Conservation (phyloP, 2,888 invertebrate genomes). For the Rhaphigaster nebulosa region DNA sequence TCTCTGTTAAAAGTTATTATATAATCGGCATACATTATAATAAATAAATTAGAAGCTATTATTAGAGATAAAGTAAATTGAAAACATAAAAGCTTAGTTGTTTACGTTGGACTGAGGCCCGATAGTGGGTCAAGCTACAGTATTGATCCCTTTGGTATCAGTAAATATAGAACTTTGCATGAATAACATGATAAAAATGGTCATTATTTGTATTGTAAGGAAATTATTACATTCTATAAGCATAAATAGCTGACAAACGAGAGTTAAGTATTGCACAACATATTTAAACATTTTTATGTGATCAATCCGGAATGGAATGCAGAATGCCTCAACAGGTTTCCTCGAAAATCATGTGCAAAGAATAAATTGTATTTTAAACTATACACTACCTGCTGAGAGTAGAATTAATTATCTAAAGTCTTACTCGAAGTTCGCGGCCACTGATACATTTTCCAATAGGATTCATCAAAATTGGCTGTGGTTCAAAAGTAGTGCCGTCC, state of each 20-base stretch:
- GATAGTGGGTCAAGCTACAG: not conserved
- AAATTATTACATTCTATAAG: not conserved
- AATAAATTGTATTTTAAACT: too few relatives aligned
- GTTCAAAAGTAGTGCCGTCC: too few relatives aligned
- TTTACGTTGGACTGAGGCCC: not conserved
- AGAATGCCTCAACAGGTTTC: not conserved
- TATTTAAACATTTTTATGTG: too few relatives aligned
- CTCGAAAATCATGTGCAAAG: too few relatives aligned
- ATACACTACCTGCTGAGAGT: too few relatives aligned
- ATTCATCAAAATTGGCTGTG: too few relatives aligned
- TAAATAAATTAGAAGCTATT: not conserved
- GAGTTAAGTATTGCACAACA: too few relatives aligned
- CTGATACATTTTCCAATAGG: too few relatives aligned
- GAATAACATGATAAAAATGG: not conserved
- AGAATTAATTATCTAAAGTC: too few relatives aligned
- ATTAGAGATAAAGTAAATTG: not conserved
- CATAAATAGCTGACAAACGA: not conserved
- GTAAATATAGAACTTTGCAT: not conserved
- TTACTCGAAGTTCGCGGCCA: too few relatives aligned
- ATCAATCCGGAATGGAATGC: not conserved
- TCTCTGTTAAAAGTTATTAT: too few relatives aligned
- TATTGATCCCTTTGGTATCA: not conserved
- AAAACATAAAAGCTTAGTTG: not conserved
- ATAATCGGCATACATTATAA: not conserved
- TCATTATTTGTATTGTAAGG: not conserved